These are phyloP conservation scores for Acanthurus lineatus DNA, from an alignment of 2,797 vertebrate species.

Conservation along the genomic window DNA sequence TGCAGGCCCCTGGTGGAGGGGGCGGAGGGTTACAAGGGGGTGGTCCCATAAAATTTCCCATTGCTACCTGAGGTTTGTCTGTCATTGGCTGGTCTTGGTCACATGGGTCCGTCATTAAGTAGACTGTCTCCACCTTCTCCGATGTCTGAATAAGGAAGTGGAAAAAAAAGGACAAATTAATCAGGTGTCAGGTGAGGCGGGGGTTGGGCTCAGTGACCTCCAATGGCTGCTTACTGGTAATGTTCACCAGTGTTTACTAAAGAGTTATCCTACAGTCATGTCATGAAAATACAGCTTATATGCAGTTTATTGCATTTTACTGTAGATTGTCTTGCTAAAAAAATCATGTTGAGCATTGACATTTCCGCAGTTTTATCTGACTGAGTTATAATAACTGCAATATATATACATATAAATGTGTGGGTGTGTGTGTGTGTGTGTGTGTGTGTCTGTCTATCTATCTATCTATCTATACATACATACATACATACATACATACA, in stretches of 20 bases:
- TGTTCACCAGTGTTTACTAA: background rate
- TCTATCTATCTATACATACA: too few relatives aligned
- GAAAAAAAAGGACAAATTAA: background rate
- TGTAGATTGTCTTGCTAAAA: background rate
- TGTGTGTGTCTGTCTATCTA: too few relatives aligned
- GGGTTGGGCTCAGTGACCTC: background rate
- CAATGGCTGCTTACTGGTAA: background rate
- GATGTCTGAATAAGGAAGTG: constrained; percentile 83
- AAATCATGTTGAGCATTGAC: background rate
- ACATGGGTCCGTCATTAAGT: constrained; percentile 58
- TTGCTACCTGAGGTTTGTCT: constrained; percentile 78
- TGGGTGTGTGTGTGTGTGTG: too few relatives aligned
- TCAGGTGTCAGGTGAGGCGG: background rate
- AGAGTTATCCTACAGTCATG: too few relatives aligned
- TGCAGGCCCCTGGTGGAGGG: constrained; percentile 37
- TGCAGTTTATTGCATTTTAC: background rate
- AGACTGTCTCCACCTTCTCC: constrained; percentile 80
- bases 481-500: too few relatives aligned
- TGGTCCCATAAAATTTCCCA: constrained; percentile 46
- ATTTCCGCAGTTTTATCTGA: background rate
- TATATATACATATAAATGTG: too few relatives aligned
- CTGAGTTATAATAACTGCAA: background rate
- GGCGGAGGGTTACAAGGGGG: constrained; percentile 46
- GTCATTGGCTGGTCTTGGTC: constrained; percentile 54
- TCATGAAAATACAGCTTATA: too few relatives aligned